phyloP scores from a whole-genome alignment of 2,797 vertebrate genomes.

The Alfaro cultratus region DNA sequence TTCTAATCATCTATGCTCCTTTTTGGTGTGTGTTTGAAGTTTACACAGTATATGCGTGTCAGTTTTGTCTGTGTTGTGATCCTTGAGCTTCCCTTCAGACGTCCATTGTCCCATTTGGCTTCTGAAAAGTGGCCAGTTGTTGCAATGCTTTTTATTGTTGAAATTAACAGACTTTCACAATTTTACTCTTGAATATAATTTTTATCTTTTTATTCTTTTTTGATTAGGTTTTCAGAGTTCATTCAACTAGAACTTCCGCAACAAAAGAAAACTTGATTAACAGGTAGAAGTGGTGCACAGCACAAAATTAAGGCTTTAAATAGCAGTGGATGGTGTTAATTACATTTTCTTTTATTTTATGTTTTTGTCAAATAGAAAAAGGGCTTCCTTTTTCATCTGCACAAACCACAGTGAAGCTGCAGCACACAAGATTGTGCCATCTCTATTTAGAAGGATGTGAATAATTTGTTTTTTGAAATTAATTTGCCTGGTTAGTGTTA shows the following conservation, averaged over 20 bases:
- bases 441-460: conserved; percentile 14
- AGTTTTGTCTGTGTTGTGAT: background rate
- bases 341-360: background rate
- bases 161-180: background rate
- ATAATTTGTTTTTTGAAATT: conserved; percentile 20
- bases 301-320: background rate
- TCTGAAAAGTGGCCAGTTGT: background rate
- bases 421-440: conserved; percentile 7
- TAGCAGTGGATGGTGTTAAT: background rate
- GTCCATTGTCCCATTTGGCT: background rate
- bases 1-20: background rate
- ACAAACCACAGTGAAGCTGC: conserved; percentile 2
- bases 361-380: background rate
- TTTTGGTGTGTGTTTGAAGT: background rate
- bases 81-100: background rate
- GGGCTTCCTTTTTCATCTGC: conserved; percentile 1
- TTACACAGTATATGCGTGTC: background rate
- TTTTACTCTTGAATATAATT: background rate
- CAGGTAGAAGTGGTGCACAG: background rate
- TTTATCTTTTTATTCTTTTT: background rate
- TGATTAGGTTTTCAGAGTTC: background rate
- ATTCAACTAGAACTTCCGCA: background rate
- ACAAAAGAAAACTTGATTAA: background rate
- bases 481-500: conserved; percentile 22
- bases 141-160: background rate